A percentile compares a stretch with the other conserved stretches of the same genome.
phyloP scores from a whole-genome alignment of 2,888 invertebrate genomes.

The Caenorhabditis panamensis region DNA sequence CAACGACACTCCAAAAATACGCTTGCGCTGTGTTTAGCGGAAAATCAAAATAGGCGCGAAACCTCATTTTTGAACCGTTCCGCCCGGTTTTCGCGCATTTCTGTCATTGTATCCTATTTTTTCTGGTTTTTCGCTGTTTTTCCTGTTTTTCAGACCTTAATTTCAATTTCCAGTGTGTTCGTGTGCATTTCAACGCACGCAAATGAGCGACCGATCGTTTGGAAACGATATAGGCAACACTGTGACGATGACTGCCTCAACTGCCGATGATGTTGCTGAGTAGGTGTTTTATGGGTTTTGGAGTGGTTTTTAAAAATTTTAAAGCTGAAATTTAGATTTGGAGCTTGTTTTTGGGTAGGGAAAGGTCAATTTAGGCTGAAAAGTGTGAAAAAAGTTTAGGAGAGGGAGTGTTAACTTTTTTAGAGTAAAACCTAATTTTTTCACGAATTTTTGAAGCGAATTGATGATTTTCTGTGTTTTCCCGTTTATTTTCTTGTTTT shows the following conservation, averaged over 20 bases:
- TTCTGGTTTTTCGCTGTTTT: not conserved
- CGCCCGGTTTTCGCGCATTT: not conserved
- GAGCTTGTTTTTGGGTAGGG: too few species aligned
- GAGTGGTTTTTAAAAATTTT: not conserved
- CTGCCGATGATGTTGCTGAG: conserved; percentile 19
- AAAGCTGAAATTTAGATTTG: not conserved
- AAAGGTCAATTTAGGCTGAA: too few species aligned
- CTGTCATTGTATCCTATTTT: not conserved
- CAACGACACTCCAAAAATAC: conserved; percentile 46
- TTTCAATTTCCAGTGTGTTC: not conserved
- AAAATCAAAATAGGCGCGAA: not conserved
- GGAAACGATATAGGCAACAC: conserved; percentile 54
- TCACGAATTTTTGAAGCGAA: too few species aligned
- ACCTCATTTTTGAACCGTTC: not conserved
- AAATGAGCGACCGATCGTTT: conserved; percentile 55
- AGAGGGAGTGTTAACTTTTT: too few species aligned
- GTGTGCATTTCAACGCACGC: not conserved
- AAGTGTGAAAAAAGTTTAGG: too few species aligned
- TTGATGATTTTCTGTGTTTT: too few species aligned
- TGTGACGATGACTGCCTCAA: conserved; percentile 28
- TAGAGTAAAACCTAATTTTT: too few species aligned
- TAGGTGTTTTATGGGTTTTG: conserved; percentile 5
- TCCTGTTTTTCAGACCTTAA: not conserved
- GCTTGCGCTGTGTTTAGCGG: conserved; percentile 29
- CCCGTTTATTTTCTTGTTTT: too few species aligned